phyloP scores from a whole-genome alignment of 2,113 vertebrate genomes.

The Paradisaea rubra region DNA sequence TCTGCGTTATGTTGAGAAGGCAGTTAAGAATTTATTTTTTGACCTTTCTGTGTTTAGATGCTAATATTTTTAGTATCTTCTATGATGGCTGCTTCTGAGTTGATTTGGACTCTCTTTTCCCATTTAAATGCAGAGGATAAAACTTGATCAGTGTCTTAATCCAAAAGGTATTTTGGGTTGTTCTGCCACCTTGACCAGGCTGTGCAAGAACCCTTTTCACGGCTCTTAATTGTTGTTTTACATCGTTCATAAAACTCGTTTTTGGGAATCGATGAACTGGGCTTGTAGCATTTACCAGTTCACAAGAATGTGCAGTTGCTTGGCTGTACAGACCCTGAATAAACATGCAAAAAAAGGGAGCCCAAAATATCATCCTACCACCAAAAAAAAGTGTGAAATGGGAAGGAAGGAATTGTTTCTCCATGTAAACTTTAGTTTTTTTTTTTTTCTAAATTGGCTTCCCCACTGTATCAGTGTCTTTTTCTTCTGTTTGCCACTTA shows the following conservation, averaged over 20 bases:
- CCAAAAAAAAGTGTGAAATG: background rate
- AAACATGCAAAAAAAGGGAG: background rate
- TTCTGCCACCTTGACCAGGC: background rate
- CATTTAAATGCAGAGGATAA: background rate
- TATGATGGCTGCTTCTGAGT: background rate
- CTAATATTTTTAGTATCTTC: constrained; percentile 29
- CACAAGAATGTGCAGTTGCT: background rate
- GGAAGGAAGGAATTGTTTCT: background rate
- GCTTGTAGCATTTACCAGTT: background rate
- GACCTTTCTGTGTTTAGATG: constrained; percentile 35
- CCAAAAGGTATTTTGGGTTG: background rate
- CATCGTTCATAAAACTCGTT: background rate
- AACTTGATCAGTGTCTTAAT: background rate
- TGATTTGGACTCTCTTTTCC: background rate
- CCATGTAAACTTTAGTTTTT: background rate
- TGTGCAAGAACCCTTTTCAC: background rate
- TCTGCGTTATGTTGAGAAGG: background rate
- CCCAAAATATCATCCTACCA: background rate
- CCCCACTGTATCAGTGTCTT: background rate
- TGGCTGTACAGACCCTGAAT: background rate
- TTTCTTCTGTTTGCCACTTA: background rate
- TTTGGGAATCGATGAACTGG: background rate
- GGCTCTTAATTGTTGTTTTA: background rate
- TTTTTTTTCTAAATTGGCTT: background rate
- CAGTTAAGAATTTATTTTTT: constrained; percentile 49